A percentile compares a stretch with the other conserved stretches of the same genome.
phyloP scores from a whole-genome alignment of 2,888 invertebrate species.

The Parochlus steinenii region DNA sequence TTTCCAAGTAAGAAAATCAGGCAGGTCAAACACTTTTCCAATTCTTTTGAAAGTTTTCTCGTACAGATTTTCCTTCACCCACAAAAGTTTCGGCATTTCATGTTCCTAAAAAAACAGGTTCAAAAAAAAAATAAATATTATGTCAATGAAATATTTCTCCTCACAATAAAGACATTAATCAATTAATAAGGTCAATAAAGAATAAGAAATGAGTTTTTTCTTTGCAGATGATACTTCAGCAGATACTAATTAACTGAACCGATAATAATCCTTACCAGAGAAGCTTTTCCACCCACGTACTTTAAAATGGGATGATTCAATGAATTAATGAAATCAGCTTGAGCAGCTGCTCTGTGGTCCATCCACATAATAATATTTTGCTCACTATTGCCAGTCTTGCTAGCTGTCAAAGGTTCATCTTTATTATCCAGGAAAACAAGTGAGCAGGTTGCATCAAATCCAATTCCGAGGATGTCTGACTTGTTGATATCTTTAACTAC shows the following conservation, averaged over 20 bases:
- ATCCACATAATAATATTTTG: conserved; percentile 85
- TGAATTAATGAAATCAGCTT: conserved; percentile 66
- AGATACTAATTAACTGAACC: too few relatives aligned
- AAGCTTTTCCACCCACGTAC: conserved; percentile 82
- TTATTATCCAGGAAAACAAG: conserved; percentile 60
- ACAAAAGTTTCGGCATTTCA: conserved; percentile 78
- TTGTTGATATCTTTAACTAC: conserved; percentile 37
- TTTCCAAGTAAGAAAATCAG: conserved; percentile 87
- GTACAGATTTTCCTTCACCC: conserved; percentile 65
- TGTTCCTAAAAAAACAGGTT: too few relatives aligned
- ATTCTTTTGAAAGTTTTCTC: conserved; percentile 44
- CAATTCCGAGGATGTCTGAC: conserved; percentile 59
- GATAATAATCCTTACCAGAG: conserved; percentile 98
- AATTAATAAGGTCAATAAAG: too few relatives aligned
- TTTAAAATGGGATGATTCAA: conserved; percentile 57
- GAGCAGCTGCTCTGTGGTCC: conserved; percentile 71
- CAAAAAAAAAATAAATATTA: too few relatives aligned
- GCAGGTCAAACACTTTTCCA: conserved; percentile 73
- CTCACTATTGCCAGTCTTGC: conserved; percentile 43
- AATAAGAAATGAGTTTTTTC: too few relatives aligned
- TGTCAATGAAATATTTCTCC: too few relatives aligned
- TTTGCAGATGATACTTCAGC: too few relatives aligned
- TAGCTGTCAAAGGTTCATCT: conserved; percentile 53
- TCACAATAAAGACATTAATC: too few relatives aligned
- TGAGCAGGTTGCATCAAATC: conserved; percentile 94